phyloP scores from a whole-genome alignment of 2,797 vertebrate species.

The Moxostoma hubbsi region DNA sequence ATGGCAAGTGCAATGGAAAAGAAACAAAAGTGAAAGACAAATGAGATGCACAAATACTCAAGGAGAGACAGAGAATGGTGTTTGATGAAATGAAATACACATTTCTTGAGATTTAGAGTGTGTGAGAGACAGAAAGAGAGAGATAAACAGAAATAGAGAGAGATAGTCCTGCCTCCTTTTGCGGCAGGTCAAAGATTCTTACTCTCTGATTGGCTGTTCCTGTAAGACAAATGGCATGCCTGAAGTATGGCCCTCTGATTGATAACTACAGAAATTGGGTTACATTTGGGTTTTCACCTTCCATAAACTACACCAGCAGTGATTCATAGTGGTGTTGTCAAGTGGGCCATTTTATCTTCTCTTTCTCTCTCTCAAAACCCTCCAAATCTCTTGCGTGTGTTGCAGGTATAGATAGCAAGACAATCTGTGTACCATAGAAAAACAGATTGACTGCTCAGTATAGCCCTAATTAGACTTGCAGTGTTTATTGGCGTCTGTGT shows the following conservation, averaged over 20 bases:
- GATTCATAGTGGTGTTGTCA: slow-evolving; percentile 77
- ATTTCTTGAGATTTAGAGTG: slow-evolving; percentile 4
- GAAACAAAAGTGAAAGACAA: slow-evolving; percentile 59
- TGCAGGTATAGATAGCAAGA: slow-evolving; percentile 11
- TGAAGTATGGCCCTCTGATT: slow-evolving; percentile 73
- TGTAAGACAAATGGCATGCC: slow-evolving; percentile 76
- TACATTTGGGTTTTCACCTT: slow-evolving; percentile 76
- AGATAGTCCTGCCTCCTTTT: slow-evolving; percentile 58
- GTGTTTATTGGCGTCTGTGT: neutral
- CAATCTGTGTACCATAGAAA: slow-evolving; percentile 7
- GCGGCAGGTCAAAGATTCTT: slow-evolving; percentile 53
- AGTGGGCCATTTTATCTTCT: slow-evolving; percentile 58
- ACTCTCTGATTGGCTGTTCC: slow-evolving; percentile 63
- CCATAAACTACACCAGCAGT: slow-evolving; percentile 71
- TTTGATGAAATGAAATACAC: slow-evolving; percentile 44
- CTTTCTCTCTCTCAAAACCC: slow-evolving; percentile 41
- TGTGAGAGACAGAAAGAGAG: slow-evolving; percentile 62
- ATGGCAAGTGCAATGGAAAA: slow-evolving; percentile 36
- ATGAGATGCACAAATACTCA: slow-evolving; percentile 36
- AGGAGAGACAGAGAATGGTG: slow-evolving; percentile 27
- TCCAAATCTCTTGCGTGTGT: slow-evolving; percentile 40
- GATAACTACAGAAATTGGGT: slow-evolving; percentile 82
- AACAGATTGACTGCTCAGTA: neutral
- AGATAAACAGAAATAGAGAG: slow-evolving; percentile 40
- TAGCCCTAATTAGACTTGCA: neutral